phyloP scores from a whole-genome alignment of 2,888 invertebrate species.

The Idaea aversata region DNA sequence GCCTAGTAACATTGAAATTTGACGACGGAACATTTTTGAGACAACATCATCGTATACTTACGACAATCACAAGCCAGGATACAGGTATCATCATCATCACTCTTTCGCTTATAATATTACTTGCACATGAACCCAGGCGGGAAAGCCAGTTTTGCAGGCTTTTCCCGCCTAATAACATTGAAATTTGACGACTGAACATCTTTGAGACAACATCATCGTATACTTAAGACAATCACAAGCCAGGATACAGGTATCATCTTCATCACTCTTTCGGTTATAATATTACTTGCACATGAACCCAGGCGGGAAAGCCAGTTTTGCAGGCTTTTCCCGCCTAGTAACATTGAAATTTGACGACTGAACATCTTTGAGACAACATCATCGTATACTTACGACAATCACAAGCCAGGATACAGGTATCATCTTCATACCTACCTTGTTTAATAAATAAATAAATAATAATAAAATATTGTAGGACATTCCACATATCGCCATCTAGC shows the following conservation, averaged over 20 bases:
- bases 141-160: conserved; percentile 40
- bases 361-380: too few relatives aligned
- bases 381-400: conserved; percentile 43
- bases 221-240: conserved; percentile 47
- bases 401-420: conserved; percentile 39
- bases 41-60: conserved; percentile 27
- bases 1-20: too few relatives aligned
- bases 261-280: conserved; percentile 30
- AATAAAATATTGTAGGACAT: too few relatives aligned
- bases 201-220: not conserved
- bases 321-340: too few relatives aligned
- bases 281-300: conserved; percentile 45
- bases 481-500: too few relatives aligned
- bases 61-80: conserved; percentile 45
- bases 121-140: conserved; percentile 47
- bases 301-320: conserved; percentile 37
- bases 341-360: too few relatives aligned
- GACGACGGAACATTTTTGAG: too few relatives aligned
- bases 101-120: conserved; percentile 33
- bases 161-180: too few relatives aligned
- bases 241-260: conserved; percentile 39
- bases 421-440: too few relatives aligned
- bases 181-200: too few relatives aligned
- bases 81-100: conserved; percentile 33
- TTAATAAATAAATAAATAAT: too few relatives aligned